Evolutionary conservation across 2,888 invertebrate species (phyloP).

Genomic region (Oscheius sp.): DNA sequence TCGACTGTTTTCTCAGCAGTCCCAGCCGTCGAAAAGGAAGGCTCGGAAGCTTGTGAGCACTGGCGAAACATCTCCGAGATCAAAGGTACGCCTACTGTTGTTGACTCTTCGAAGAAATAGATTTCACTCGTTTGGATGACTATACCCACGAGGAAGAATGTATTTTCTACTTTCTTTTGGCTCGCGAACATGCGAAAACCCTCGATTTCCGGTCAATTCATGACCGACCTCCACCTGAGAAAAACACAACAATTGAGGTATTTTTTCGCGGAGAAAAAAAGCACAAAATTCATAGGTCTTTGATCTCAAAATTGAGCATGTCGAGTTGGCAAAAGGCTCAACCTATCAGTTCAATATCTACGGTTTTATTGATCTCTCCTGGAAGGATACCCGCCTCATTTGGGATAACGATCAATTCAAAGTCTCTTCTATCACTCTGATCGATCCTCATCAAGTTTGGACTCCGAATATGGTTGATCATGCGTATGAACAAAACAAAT

Average conservation of each 20-base stretch:
- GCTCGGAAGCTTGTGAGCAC: not conserved
- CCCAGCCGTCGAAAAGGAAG: not conserved
- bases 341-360: slow-evolving; percentile 61
- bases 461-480: slow-evolving; percentile 58
- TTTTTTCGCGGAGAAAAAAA: slow-evolving; percentile 11
- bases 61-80: not conserved
- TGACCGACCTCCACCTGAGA: slow-evolving; percentile 46
- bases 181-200: slow-evolving; percentile 41
- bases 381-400: slow-evolving; percentile 60
- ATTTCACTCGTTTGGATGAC: not conserved
- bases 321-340: slow-evolving; percentile 49
- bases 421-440: slow-evolving; percentile 15
- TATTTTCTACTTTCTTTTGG: slow-evolving; percentile 59
- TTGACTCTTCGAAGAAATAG: not conserved
- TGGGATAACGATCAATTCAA: slow-evolving; percentile 60
- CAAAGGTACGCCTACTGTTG: not conserved
- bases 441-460: slow-evolving; percentile 57
- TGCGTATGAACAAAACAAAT: slow-evolving; percentile 31
- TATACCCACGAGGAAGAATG: slow-evolving; percentile 50
- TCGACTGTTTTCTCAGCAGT: not conserved
- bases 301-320: slow-evolving; percentile 38
- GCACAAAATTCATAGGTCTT: slow-evolving; percentile 41
- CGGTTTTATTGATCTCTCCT: slow-evolving; percentile 62
- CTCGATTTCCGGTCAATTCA: slow-evolving; percentile 34
- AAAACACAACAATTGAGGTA: slow-evolving; percentile 54